These are phyloP conservation scores for Odocoileus hemionus DNA, from an alignment of 2,113 vertebrate genomes.

Conservation along the genomic window DNA sequence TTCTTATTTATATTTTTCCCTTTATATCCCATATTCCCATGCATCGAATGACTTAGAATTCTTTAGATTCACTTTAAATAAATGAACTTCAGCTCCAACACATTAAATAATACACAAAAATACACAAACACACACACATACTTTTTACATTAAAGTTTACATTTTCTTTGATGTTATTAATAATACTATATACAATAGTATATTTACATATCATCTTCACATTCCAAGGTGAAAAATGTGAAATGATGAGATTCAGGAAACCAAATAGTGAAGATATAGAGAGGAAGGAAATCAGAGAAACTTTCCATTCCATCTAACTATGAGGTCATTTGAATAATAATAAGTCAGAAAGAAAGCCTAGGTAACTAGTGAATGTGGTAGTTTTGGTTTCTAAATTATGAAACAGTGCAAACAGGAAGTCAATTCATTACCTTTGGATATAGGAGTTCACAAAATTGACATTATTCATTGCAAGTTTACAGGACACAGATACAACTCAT, in stretches of 20 bases:
- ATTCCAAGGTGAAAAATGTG: neutral
- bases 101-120: neutral
- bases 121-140: neutral
- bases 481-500: neutral
- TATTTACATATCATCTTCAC: neutral
- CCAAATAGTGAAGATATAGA: neutral
- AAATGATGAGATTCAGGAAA: neutral
- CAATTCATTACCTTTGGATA: neutral
- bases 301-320: neutral
- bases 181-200: neutral
- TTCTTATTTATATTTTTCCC: neutral
- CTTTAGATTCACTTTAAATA: neutral
- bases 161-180: neutral
- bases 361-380: neutral
- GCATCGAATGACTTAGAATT: neutral
- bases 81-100: neutral
- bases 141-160: no score
- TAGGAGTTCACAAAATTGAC: neutral
- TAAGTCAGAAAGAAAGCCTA: neutral
- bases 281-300: neutral
- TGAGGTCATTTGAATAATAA: neutral
- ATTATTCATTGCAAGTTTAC: neutral
- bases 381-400: neutral
- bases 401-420: neutral
- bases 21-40: neutral